These are phyloP conservation scores for Galeruca laticollis DNA, from an alignment of 2,888 invertebrate species.

Conservation along the genomic window DNA sequence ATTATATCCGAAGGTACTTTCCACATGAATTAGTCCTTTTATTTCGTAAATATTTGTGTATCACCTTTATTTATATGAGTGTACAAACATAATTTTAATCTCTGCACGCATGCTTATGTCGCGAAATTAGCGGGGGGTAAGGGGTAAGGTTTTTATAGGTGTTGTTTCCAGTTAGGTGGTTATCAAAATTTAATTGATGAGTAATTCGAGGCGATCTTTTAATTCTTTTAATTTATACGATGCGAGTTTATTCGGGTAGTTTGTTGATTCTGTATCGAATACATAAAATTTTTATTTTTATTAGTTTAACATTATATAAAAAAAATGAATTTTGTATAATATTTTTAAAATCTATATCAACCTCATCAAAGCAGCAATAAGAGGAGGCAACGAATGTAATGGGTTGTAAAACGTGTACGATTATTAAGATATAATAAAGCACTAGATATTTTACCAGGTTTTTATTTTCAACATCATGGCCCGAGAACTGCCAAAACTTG, in stretches of 20 bases:
- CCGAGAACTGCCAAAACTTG: too few species aligned
- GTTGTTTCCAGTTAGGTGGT: conserved; percentile 28
- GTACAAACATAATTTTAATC: conserved; percentile 59
- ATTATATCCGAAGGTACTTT: conserved; percentile 60
- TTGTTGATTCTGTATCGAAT: neutral
- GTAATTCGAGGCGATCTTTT: conserved; percentile 18
- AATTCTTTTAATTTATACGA: conserved; percentile 16
- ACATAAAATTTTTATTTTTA: too few species aligned
- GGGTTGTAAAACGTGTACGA: too few species aligned
- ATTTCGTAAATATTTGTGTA: conserved; percentile 64
- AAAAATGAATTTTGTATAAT: too few species aligned
- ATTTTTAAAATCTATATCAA: too few species aligned
- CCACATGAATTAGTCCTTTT: conserved; percentile 61
- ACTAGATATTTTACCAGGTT: too few species aligned
- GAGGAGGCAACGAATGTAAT: too few species aligned
- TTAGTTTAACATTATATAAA: too few species aligned
- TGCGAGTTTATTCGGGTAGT: neutral
- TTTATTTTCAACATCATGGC: too few species aligned
- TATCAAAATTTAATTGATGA: conserved; percentile 27
- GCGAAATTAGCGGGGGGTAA: conserved; percentile 21
- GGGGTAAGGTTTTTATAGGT: conserved; percentile 31
- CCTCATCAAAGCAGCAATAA: too few species aligned
- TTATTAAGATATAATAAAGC: too few species aligned
- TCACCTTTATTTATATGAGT: conserved; percentile 64
- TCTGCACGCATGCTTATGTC: conserved; percentile 53